Evolutionary conservation across 2,888 invertebrate genomes (phyloP).

Genomic region (Callimorpha dominula): DNA sequence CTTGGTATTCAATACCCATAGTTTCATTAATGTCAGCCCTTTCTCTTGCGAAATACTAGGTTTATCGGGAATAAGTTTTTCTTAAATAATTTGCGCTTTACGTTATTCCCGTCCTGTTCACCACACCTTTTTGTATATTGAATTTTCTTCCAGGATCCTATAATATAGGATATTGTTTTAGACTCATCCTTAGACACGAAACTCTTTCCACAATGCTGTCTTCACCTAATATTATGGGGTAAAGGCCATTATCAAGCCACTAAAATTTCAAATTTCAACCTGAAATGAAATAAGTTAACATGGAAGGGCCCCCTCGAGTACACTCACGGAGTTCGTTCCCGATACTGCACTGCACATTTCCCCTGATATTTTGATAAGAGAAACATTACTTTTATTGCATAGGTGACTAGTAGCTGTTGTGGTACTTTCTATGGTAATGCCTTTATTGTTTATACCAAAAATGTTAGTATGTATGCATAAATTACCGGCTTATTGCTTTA

Average conservation of each 20-base stretch:
- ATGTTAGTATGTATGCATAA: neutral
- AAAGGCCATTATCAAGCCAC: constrained; percentile 15
- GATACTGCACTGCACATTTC: constrained; percentile 59
- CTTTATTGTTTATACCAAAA: constrained; percentile 11
- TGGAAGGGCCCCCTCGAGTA: constrained; percentile 74
- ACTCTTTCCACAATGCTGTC: neutral
- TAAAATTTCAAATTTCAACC: constrained; percentile 70
- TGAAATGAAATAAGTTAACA: constrained; percentile 68
- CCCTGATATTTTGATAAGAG: constrained; percentile 72
- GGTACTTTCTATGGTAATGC: constrained; percentile 35
- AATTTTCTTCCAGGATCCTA: too few species aligned
- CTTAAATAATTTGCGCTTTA: too few species aligned
- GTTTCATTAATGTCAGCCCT: too few species aligned
- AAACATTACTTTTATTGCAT: constrained; percentile 61
- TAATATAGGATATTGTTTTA: neutral
- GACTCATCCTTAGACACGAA: neutral
- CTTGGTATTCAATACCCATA: too few species aligned
- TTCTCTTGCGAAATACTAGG: too few species aligned
- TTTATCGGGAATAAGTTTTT: too few species aligned
- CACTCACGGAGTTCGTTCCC: constrained; percentile 63
- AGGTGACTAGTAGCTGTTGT: constrained; percentile 43
- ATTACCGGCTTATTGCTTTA: neutral
- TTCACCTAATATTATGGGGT: neutral
- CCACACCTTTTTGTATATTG: too few species aligned
- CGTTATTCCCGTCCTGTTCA: too few species aligned